phyloP scores from a whole-genome alignment of 2,797 vertebrate genomes.

The Enteromius fasciolatus region DNA sequence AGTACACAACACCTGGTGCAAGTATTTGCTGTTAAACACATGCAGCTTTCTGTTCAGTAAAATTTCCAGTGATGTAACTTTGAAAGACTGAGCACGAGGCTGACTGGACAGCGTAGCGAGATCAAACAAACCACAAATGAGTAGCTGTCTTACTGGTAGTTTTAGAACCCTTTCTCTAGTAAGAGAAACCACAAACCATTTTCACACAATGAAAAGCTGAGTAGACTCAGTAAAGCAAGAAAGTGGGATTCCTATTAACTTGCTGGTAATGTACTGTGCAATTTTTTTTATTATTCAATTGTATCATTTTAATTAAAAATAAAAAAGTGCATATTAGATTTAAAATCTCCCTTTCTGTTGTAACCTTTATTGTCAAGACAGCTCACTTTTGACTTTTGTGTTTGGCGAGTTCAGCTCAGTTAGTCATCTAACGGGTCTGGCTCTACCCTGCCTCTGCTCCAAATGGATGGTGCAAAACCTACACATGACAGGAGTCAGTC shows the following conservation, averaged over 20 bases:
- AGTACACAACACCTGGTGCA: constrained; percentile 40
- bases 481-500: constrained; percentile 40
- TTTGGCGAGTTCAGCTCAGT: neutral
- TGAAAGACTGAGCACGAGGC: neutral
- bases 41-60: constrained; percentile 21
- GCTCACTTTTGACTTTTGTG: neutral
- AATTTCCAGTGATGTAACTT: constrained; percentile 35
- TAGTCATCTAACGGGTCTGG: constrained; percentile 14
- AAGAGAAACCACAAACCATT: constrained; percentile 41
- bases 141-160: constrained; percentile 26
- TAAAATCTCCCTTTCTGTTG: neutral
- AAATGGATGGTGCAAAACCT: constrained; percentile 34
- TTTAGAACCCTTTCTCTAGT: constrained; percentile 4
- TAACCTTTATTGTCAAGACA: neutral
- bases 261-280: neutral
- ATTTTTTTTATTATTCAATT: neutral
- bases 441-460: constrained; percentile 10
- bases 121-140: constrained; percentile 33
- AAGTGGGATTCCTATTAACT: neutral
- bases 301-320: neutral
- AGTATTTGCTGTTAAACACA: constrained; percentile 24
- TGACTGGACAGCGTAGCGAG: neutral
- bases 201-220: neutral
- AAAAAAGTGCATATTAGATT: neutral
- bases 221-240: neutral